Evolutionary conservation across 2,888 invertebrate species (phyloP), one percentile per base, ranked within the genome.

Genomic region (Leptura quadrifasciata): DNA sequence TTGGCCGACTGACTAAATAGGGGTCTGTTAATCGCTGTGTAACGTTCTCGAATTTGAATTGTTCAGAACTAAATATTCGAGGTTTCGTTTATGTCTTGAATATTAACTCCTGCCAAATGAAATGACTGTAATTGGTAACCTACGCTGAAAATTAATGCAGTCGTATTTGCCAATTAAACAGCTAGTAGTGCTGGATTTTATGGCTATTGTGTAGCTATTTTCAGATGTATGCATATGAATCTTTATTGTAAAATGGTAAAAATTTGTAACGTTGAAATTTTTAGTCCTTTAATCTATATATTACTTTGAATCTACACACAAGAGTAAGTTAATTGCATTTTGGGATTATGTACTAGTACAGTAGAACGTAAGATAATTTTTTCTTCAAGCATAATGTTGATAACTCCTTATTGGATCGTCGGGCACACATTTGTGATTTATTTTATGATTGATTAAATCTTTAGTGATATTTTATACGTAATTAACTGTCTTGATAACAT

Each of bases 41-140:
- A 52, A 55, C 55, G 31, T 55, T 35, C 31, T 18, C 24, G 31
- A 55, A 52, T 68, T 68, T 17, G 55, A 63, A 63, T 18, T 20
- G 39, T 63, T 63, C 63, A 63, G 63, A 63, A 63, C 21, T 39
- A 20, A 39, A 63, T 35, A 21, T 63, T 63, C 39, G 63, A 63
- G 39, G 63, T 63, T 63, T 63, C 39, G 47, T 63, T 63, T 63
- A 39, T 63, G 39, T 39, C 63, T 63, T 63, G 63, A 63, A 63
- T 63, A 63, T 63, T 63, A 63, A 63, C 39, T 65, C 65, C 65
- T 54, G 27, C 65, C 20, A 54, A 54, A 65, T 65, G 54, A 54
- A 65, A 52, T 54, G 65, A 54, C n/a, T 39, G 65, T 27, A 65
- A 54, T 54, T 47, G 52, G 15, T 52, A 65, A 52, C 24, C 52